Evolutionary conservation across 2,113 vertebrate genomes (phyloP).

Genomic region (Zootoca vivipara): DNA sequence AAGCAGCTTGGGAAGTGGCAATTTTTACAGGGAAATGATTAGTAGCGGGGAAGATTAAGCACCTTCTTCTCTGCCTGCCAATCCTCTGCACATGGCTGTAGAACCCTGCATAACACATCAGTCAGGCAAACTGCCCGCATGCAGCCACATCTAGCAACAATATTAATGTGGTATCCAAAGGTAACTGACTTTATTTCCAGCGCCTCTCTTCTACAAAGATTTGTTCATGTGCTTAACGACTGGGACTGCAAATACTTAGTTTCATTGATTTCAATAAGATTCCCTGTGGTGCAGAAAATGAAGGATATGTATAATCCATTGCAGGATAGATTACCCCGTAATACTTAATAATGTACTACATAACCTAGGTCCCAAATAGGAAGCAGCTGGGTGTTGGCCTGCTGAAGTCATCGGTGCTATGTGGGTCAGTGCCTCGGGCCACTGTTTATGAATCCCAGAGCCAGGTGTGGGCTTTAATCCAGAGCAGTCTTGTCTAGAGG

Average conservation of each 20-base stretch:
- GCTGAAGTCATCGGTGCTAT: constrained; percentile 2
- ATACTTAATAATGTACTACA: constrained; percentile 33
- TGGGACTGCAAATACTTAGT: constrained; percentile 23
- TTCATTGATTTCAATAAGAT: constrained; percentile 34
- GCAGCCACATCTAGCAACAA: not conserved
- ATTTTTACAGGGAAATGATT: not conserved
- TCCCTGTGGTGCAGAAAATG: constrained; percentile 38
- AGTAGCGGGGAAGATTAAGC: not conserved
- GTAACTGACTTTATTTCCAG: constrained; percentile 13
- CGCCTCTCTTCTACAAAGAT: constrained; percentile 18
- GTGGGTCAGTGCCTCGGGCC: constrained; percentile 32
- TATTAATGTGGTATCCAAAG: not conserved
- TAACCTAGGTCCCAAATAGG: constrained; percentile 21
- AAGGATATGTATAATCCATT: constrained; percentile 34
- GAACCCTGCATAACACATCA: too few relatives aligned
- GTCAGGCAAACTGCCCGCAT: not conserved
- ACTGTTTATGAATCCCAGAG: not conserved
- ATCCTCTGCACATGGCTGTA: not conserved
- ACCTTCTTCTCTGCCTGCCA: not conserved
- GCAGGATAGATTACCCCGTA: constrained; percentile 16
- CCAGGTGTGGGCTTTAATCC: constrained; percentile 3
- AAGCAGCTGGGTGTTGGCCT: constrained; percentile 17
- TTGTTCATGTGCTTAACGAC: constrained; percentile 41
- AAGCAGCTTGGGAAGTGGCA: not conserved
- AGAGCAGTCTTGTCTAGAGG: constrained; percentile 14